Percentiles rank a stretch among this genome's conserved stretches.
phyloP scores from a whole-genome alignment of 2,888 invertebrate species.

The Mesodorylaimus sp. region DNA sequence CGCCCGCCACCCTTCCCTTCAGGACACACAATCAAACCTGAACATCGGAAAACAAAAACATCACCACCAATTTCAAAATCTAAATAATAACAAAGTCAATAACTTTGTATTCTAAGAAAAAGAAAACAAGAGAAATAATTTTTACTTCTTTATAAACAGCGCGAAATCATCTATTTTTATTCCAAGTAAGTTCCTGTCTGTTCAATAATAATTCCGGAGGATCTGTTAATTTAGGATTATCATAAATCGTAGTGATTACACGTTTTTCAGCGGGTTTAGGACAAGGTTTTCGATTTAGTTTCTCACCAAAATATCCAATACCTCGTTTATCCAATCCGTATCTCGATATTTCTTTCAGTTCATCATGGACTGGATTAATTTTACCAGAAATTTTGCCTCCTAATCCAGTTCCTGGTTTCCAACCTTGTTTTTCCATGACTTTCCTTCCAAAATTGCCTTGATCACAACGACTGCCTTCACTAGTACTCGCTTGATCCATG shows the following conservation, averaged over 20 bases:
- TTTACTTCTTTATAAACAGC: no score
- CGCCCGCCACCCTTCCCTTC: background rate
- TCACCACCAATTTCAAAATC: background rate
- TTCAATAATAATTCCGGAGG: no score
- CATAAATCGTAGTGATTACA: constrained; percentile 14
- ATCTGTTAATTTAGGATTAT: no score
- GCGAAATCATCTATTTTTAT: no score
- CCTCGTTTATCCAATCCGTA: constrained; percentile 14
- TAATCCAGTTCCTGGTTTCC: constrained; percentile 38
- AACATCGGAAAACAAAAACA: background rate
- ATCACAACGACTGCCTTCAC: constrained; percentile 16
- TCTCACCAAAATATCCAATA: constrained; percentile 18
- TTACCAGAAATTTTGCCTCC: constrained; percentile 33
- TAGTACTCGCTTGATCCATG: constrained; percentile 1
- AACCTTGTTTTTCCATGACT: constrained; percentile 37
- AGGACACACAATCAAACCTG: background rate
- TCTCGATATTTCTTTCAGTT: constrained; percentile 17
- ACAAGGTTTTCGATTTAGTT: constrained; percentile 13
- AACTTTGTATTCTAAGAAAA: background rate
- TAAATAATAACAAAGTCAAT: background rate
- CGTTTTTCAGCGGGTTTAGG: constrained; percentile 11
- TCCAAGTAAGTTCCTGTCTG: no score
- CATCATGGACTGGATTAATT: constrained; percentile 15
- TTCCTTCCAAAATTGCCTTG: constrained; percentile 34
- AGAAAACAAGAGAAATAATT: background rate